Evolutionary conservation across 2,888 invertebrate species (phyloP), one percentile per base, ranked within the genome.

Genomic region (Mylabris sibirica): DNA sequence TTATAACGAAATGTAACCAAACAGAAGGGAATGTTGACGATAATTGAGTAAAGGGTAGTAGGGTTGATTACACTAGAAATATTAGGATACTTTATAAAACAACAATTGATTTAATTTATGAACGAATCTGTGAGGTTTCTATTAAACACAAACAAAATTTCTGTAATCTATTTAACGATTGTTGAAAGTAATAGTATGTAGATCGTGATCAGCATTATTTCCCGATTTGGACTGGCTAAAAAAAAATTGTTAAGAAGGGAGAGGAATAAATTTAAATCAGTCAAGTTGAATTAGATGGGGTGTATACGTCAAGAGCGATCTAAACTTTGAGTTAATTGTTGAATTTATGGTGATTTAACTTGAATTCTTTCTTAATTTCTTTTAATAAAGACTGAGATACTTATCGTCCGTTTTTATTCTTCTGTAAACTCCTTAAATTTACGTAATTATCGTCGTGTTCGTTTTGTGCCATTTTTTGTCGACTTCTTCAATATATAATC

Each of bases 1-100:
- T 79, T 78, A 77, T 74, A 77, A 35, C 35, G n/a, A 78, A 76
- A 77, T 76, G 75, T 76, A 75, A 74, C 72, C 72, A 70, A 72
- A 73, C 74, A 72, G 72, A 76, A 75, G 72, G 70, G 72, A 70
- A 74, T 76, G 69, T 75, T 72, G 72, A 74, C n/a, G 49, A 11
- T 53, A 53, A 53, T 53, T 53, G 17, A 44, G n/a, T 17, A 4
- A 44, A 17, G 17, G n/a, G 17, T 44, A 8, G n/a, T n/a, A 44
- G 44, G 17, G 17, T 44, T 44, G 44, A 17, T 44, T 41, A 14
- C 3, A 41, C 5, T n/a, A 14, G 41, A 41, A 41, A 41, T 41
- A n/a, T n/a, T 5, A 3, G 6, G 8, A 1, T n/a, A 8, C n/a
- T 17, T 44, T 8, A 17, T 17, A 17, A 8, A 44, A 44, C n/a